Conservation (phyloP, 2,113 vertebrate species). For the Hoplias malabaricus region DNA sequence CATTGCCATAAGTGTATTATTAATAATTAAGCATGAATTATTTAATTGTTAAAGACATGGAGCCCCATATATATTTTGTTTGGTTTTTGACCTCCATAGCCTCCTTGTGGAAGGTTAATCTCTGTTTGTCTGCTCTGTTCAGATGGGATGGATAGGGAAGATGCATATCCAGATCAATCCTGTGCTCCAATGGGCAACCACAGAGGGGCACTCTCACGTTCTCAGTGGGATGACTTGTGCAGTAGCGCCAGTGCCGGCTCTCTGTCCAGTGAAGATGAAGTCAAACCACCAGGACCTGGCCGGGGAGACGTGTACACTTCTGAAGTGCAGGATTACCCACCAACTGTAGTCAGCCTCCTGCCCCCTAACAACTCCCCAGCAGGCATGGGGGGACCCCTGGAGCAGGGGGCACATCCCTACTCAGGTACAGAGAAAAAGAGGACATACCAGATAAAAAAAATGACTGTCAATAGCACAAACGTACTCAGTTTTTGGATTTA, state of each 20-base stretch:
- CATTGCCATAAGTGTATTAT: neutral
- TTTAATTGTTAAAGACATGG: too few species aligned
- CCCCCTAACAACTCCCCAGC: conserved; percentile 59
- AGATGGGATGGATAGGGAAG: conserved; percentile 79
- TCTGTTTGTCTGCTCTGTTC: neutral
- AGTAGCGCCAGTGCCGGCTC: conserved; percentile 83
- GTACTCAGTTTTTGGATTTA: too few species aligned
- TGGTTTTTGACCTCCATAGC: too few species aligned
- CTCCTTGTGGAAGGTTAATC: neutral
- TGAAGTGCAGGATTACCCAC: conserved; percentile 68
- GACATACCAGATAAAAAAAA: neutral
- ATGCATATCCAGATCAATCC: conserved; percentile 75
- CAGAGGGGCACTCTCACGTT: conserved; percentile 55
- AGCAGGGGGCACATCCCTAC: conserved; percentile 65
- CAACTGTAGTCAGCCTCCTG: conserved; percentile 71
- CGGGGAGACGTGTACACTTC: conserved; percentile 64
- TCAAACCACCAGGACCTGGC: conserved; percentile 64
- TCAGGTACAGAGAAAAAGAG: conserved; percentile 62
- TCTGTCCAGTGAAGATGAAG: conserved; percentile 78
- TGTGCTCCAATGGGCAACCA: conserved; percentile 71
- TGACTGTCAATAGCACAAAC: too few species aligned
- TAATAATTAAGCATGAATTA: neutral
- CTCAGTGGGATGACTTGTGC: conserved; percentile 74
- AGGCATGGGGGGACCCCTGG: conserved; percentile 57
- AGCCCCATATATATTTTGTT: too few species aligned